Evolutionary conservation across 2,797 vertebrate species (phyloP), one percentile per base, ranked within the genome.

Genomic region (Diglossa cyanea): DNA sequence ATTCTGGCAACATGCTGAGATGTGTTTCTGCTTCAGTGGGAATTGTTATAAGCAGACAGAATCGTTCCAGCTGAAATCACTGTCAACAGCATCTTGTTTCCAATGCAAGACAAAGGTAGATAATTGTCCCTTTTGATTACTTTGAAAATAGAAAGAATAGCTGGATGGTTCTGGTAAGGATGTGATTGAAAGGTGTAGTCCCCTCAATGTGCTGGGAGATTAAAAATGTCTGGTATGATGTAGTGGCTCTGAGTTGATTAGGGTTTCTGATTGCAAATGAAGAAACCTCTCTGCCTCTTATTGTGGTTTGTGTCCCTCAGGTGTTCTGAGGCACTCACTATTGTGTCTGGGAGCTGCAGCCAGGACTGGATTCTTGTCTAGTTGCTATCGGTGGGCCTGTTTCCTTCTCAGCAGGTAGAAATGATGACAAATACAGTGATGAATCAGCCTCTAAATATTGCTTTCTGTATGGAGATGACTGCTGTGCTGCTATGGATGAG

Each of bases 371-470:
- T 87, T 62, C 86, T 90, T 89, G 44, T 90, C 54, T 94, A 19
- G 51, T 37, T 86, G 12, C 2, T 86, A 54, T 85, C 63, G 71
- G 82, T 88, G 79, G 62, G 89, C 71, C 85, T 44, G 55, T 86
- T 90, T 96, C 45, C 30, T 58, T 86, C 96, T 71, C 33, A 0
- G 91, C 94, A 96, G 94, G 91, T 94, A 94, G 90, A 94, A 82
- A 84, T 79, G 40, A 88, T 93, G 95, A 96, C 73, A 96, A 95
- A 94, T 80, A 83, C 1, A 21, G 63, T 71, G 77, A 94, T 95
- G 95, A 96, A 91, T 96, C 93, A 94, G 73, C 79, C 70, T 88
- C 76, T 87, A 92, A 96, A 94, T 97, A 93, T 37, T 61, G 17
- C 82, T 88, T 91, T 93, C 71, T 94, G 76, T 73, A 28, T 76